Conservation (phyloP, 2,113 vertebrate species). For the Hepsetus odoe region DNA sequence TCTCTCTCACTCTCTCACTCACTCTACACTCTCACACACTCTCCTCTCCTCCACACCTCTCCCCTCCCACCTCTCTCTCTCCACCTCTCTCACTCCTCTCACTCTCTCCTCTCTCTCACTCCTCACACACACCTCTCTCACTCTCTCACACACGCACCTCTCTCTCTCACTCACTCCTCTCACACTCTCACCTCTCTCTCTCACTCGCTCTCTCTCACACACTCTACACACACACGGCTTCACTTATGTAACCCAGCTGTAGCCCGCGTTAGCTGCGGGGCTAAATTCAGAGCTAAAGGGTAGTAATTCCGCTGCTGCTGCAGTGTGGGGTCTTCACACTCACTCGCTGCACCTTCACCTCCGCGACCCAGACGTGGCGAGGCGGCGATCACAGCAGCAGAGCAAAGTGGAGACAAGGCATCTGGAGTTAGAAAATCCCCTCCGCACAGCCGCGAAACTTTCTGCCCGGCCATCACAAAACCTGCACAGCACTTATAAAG, state of each 20-base stretch:
- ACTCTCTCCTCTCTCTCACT: too few relatives aligned
- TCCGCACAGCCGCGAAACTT: not conserved
- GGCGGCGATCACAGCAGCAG: not conserved
- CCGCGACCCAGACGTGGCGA: not conserved
- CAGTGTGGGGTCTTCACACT: not conserved
- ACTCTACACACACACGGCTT: not conserved
- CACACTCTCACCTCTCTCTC: too few relatives aligned
- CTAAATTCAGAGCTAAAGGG: not conserved
- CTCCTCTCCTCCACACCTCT: too few relatives aligned
- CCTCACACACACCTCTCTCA: not conserved
- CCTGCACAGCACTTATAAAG: not conserved
- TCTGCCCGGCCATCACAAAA: not conserved
- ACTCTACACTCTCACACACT: too few relatives aligned
- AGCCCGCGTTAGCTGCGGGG: not conserved
- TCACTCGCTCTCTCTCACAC: too few relatives aligned
- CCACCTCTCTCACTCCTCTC: too few relatives aligned
- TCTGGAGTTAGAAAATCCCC: not conserved
- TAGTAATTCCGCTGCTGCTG: too few relatives aligned
- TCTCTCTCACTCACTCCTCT: too few relatives aligned
- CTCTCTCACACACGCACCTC: too few relatives aligned
- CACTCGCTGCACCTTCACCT: not conserved
- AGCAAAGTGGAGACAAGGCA: not conserved
- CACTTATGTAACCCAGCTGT: not conserved
- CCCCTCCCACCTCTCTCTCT: too few relatives aligned
- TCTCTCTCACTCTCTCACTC: too few relatives aligned